Evolutionary conservation across 2,113 vertebrate species (phyloP).

Genomic region (Myodes glareolus): DNA sequence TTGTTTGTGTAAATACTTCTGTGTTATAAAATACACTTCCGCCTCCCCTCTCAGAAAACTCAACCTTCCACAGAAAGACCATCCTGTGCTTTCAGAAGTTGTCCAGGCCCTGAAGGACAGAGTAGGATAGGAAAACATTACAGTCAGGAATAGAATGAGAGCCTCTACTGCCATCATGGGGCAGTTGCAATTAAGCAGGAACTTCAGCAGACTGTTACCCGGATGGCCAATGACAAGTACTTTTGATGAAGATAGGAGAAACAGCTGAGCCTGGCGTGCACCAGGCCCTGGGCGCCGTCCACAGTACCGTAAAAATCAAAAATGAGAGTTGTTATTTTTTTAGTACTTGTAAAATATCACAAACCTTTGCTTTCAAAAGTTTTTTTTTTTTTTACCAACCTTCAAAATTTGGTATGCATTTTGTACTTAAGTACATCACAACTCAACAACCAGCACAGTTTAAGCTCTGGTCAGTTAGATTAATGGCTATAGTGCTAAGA

Average conservation of each 20-base stretch:
- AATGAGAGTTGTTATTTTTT: not conserved
- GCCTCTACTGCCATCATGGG: not conserved
- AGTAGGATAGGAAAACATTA: not conserved
- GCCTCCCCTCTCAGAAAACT: not conserved
- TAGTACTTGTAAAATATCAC: not conserved
- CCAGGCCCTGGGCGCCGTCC: not conserved
- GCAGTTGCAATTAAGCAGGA: not conserved
- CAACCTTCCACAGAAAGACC: not conserved
- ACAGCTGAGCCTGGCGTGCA: not conserved
- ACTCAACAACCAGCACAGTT: not conserved
- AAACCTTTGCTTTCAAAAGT: not conserved
- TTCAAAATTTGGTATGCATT: not conserved
- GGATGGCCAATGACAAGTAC: not conserved
- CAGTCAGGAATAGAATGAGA: accelerated
- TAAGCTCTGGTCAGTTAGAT: not conserved
- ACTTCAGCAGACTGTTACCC: not conserved
- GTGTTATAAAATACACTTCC: not conserved
- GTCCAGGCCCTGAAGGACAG: not conserved
- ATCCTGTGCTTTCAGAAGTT: not conserved
- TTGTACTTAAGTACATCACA: not conserved
- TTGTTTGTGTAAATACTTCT: slow-evolving; percentile 17
- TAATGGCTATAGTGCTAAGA: not conserved
- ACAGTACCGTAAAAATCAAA: too few species aligned
- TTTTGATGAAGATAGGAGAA: not conserved
- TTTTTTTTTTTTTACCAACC: not conserved